Evolutionary conservation across 2,113 vertebrate genomes (phyloP).

Genomic region (Empidonax alnorum): DNA sequence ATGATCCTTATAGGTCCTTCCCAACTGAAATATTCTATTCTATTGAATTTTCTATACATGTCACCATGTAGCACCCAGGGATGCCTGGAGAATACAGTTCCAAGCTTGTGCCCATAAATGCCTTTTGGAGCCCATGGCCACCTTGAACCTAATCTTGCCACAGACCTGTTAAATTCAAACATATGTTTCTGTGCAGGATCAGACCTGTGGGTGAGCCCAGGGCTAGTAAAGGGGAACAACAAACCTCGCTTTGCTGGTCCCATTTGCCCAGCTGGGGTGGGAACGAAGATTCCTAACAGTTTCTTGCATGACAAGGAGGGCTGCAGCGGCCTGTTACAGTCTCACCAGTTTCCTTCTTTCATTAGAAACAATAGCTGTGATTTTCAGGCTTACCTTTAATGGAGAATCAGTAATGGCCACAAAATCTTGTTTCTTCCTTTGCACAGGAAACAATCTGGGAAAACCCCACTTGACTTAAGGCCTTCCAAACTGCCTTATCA

Average conservation of each 20-base stretch:
- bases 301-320: background rate
- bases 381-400: background rate
- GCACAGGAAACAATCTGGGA: background rate
- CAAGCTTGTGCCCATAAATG: background rate
- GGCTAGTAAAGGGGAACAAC: background rate
- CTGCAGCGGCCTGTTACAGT: background rate
- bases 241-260: background rate
- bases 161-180: background rate
- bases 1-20: background rate
- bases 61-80: background rate
- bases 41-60: background rate
- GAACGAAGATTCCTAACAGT: background rate
- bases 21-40: background rate
- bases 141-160: background rate
- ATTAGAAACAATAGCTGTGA: fast-evolving
- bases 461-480: background rate
- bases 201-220: background rate
- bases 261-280: background rate
- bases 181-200: fast-evolving
- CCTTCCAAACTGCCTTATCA: background rate
- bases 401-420: background rate
- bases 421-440: background rate
- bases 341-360: background rate
- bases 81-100: background rate
- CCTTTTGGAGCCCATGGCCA: background rate